These are phyloP conservation scores for Virgularia gustaviana DNA, from an alignment of 92 coral and sea anemone genomes.

Conservation along the genomic window DNA sequence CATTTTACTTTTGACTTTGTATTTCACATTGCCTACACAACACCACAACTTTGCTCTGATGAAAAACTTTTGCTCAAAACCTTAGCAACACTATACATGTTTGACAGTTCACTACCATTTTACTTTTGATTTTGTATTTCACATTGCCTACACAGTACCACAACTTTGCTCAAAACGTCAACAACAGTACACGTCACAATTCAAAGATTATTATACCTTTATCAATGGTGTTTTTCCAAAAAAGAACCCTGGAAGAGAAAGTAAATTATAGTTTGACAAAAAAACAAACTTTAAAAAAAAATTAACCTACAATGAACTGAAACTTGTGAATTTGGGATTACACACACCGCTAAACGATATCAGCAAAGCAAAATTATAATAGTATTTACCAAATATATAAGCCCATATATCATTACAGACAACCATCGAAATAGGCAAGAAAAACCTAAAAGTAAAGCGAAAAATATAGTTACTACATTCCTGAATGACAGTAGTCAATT, in stretches of 20 bases:
- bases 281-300: too few relatives aligned
- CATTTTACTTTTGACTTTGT: not conserved
- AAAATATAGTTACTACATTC: not conserved
- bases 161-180: not conserved
- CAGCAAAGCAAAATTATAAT: too few relatives aligned
- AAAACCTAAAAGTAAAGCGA: constrained; percentile 58
- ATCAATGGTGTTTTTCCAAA: constrained; percentile 96
- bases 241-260: constrained; percentile 74
- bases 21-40: not conserved
- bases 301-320: too few relatives aligned
- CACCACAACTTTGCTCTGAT: not conserved
- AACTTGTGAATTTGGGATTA: too few relatives aligned
- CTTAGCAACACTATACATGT: too few relatives aligned
- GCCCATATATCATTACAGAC: constrained; percentile 97
- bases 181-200: not conserved
- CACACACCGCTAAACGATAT: too few relatives aligned
- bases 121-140: too few relatives aligned
- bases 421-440: constrained; percentile 89
- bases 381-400: constrained; percentile 81
- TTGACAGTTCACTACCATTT: too few relatives aligned
- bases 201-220: constrained; percentile 55
- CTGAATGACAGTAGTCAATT: not conserved
- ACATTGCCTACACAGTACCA: not conserved
- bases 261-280: too few relatives aligned
- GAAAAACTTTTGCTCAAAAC: not conserved